These are phyloP conservation scores for Anoncus sp. DNA, from an alignment of 2,888 invertebrate species.

Conservation along the genomic window DNA sequence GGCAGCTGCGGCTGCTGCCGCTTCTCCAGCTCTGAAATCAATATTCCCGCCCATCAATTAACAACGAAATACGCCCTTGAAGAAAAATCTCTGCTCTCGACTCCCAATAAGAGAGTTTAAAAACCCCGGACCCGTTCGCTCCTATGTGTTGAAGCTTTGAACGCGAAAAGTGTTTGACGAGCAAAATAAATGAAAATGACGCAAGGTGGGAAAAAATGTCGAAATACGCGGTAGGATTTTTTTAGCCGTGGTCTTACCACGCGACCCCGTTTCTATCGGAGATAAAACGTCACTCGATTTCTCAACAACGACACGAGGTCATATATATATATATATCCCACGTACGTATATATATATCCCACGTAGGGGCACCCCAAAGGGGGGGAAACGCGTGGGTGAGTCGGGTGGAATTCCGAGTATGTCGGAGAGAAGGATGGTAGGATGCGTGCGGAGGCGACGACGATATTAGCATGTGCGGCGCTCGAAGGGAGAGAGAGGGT, in stretches of 20 bases:
- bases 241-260: not conserved
- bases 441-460: constrained; percentile 29
- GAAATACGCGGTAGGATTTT: not conserved
- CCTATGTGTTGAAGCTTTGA: too few species aligned
- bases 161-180: not conserved
- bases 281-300: constrained; percentile 44
- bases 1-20: too few species aligned
- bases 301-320: constrained; percentile 15
- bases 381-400: constrained; percentile 29
- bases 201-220: not conserved
- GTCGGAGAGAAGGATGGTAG: constrained; percentile 12
- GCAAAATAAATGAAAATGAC: not conserved
- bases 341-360: not conserved
- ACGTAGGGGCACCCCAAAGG: not conserved
- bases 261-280: constrained; percentile 26
- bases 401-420: constrained; percentile 56
- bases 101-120: too few species aligned
- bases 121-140: too few species aligned
- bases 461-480: constrained; percentile 58
- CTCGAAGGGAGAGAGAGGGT: constrained; percentile 14
- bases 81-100: too few species aligned
- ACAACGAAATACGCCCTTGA: constrained; percentile 23
- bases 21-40: constrained; percentile 86
- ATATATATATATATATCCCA: not conserved
- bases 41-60: constrained; percentile 50